Evolutionary conservation across 1,140 invertebrate genomes (phyloP).

Genomic region (Drosophila nigromelanica): DNA sequence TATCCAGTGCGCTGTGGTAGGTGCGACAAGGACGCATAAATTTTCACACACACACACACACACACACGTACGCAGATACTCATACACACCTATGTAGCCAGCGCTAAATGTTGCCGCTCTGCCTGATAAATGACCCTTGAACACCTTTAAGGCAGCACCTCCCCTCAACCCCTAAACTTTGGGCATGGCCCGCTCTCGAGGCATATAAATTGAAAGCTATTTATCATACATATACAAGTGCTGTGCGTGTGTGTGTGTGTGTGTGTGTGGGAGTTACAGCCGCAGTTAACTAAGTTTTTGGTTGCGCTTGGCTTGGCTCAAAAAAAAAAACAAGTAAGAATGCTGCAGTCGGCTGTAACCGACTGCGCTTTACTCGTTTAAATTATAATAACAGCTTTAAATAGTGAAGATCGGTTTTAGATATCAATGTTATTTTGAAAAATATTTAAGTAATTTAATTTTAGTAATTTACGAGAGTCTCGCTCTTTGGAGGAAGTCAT

Average conservation of each 20-base stretch:
- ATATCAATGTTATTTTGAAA: too few species aligned
- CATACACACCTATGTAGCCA: slow-evolving; percentile 46
- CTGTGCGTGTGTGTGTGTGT: slow-evolving; percentile 16
- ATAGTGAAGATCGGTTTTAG: too few species aligned
- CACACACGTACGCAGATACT: slow-evolving; percentile 3
- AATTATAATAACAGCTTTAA: too few species aligned
- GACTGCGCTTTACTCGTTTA: too few species aligned
- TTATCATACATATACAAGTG: slow-evolving; percentile 72
- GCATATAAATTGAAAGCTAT: slow-evolving; percentile 82
- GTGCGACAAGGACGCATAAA: slow-evolving; percentile 44
- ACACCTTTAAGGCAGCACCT: slow-evolving; percentile 69
- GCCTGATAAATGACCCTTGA: slow-evolving; percentile 82
- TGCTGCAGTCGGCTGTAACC: too few species aligned
- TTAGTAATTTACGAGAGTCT: too few species aligned
- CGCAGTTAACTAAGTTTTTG: slow-evolving; percentile 75
- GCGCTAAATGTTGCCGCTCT: slow-evolving; percentile 79
- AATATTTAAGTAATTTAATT: too few species aligned
- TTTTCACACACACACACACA: slow-evolving; percentile 32
- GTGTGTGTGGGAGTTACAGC: slow-evolving; percentile 34
- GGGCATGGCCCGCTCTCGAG: slow-evolving; percentile 61
- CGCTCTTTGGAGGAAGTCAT: too few species aligned
- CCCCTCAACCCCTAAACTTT: slow-evolving; percentile 37
- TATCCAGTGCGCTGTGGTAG: slow-evolving; percentile 43
- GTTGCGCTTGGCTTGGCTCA: slow-evolving; percentile 66
- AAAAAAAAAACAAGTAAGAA: slow-evolving; percentile 7